Evolutionary conservation across 2,113 vertebrate genomes (phyloP).

Genomic region (Leucosticte australis): DNA sequence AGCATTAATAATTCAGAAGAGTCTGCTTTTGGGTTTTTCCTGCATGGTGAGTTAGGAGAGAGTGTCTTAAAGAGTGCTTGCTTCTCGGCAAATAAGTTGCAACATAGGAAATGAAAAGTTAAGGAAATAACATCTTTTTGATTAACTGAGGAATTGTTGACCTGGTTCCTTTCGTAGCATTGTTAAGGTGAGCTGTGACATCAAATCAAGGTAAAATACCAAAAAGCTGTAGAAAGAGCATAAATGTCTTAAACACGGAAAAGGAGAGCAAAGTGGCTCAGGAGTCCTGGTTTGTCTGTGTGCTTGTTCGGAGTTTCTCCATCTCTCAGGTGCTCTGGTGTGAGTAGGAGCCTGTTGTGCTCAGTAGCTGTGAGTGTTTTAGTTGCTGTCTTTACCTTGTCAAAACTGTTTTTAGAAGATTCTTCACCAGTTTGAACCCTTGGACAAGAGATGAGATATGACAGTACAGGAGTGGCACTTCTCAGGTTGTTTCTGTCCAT

Average conservation of each 20-base stretch:
- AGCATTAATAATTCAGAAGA: neutral
- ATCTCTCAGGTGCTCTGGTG: neutral
- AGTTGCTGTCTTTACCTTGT: neutral
- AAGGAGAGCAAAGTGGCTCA: neutral
- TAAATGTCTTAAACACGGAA: neutral
- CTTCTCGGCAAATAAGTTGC: neutral
- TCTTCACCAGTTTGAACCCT: neutral
- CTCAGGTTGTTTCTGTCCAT: neutral
- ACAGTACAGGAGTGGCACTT: neutral
- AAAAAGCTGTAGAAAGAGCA: neutral
- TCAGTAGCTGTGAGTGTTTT: conserved; percentile 59
- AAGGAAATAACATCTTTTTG: neutral
- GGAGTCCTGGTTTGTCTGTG: conserved; percentile 23
- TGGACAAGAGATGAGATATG: neutral
- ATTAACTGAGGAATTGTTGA: neutral
- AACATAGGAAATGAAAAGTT: neutral
- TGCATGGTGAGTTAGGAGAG: neutral
- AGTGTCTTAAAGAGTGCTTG: neutral
- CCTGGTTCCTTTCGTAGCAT: conserved; percentile 10
- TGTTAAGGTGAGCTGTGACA: neutral
- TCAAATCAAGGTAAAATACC: conserved; percentile 29
- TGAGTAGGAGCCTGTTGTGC: conserved; percentile 57
- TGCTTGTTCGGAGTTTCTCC: conserved; percentile 54
- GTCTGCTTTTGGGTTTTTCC: neutral
- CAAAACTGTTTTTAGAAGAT: neutral